Percentiles rank a stretch among this genome's conserved stretches.
These are phyloP conservation scores for Amazona vittata DNA, from an alignment of 2,113 vertebrate species.

Conservation along the genomic window DNA sequence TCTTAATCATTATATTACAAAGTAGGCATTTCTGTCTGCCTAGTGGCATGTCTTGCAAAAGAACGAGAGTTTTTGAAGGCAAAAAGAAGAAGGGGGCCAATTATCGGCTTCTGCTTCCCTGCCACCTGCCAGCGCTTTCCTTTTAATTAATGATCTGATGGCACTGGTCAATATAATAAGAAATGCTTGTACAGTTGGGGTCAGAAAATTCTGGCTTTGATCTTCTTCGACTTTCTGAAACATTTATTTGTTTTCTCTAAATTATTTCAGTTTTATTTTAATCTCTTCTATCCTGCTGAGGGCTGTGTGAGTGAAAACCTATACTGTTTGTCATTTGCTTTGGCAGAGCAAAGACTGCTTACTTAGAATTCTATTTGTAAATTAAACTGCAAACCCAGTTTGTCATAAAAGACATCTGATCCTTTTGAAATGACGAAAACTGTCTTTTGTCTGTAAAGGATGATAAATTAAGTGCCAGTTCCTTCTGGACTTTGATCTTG, in stretches of 20 bases:
- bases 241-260: constrained; percentile 87
- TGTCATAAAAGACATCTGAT: constrained; percentile 88
- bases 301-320: constrained; percentile 73
- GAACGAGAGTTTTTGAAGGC: constrained; percentile 84
- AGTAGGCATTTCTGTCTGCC: constrained; percentile 93
- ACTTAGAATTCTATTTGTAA: constrained; percentile 88
- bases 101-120: constrained; percentile 90
- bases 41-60: constrained; percentile 92
- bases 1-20: constrained; percentile 97
- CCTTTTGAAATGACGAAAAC: constrained; percentile 90
- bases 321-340: constrained; percentile 76
- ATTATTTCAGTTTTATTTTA: constrained; percentile 87
- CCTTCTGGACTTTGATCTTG: constrained; percentile 90
- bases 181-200: constrained; percentile 88
- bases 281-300: constrained; percentile 79
- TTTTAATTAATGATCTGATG: constrained; percentile 97
- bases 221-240: constrained; percentile 84
- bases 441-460: constrained; percentile 90
- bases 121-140: constrained; percentile 95
- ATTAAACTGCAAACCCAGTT: constrained; percentile 90
- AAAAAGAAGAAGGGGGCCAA: constrained; percentile 92
- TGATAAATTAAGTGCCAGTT: constrained; percentile 94
- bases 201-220: constrained; percentile 87
- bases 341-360: constrained; percentile 78
- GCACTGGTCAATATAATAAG: constrained; percentile 93